Percentiles rank a stretch among this genome's conserved stretches.
Conservation (phyloP, 1,140 invertebrate genomes). For the Saccostrea glomerata region DNA sequence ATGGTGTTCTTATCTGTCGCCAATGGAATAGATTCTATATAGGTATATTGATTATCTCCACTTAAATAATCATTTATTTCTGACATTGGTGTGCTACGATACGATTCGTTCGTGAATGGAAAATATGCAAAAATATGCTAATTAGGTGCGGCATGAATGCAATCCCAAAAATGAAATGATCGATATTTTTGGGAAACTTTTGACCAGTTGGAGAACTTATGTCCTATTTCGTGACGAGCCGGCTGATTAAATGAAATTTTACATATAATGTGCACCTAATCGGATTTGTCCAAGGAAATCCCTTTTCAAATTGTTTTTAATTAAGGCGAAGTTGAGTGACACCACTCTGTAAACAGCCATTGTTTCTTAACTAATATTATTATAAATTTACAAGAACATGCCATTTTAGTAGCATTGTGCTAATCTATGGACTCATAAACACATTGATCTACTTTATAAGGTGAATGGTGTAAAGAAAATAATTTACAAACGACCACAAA, state of each 20-base stretch:
- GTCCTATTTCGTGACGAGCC: not conserved
- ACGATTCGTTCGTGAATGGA: slow-evolving; percentile 17
- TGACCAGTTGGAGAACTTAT: not conserved
- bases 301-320: slow-evolving; percentile 16
- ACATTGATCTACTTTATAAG: slow-evolving; percentile 1
- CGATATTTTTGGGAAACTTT: not conserved
- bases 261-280: not conserved
- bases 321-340: not conserved
- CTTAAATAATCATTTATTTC: slow-evolving; percentile 25
- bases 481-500: not conserved
- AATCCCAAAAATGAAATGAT: slow-evolving; percentile 2
- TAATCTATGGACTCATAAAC: slow-evolving; percentile 30
- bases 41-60: slow-evolving; percentile 25
- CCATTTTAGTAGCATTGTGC: not conserved
- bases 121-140: slow-evolving; percentile 31
- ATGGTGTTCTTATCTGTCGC: not conserved
- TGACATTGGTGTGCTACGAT: not conserved
- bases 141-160: not conserved
- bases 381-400: not conserved
- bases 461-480: slow-evolving; percentile 6
- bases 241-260: slow-evolving; percentile 14
- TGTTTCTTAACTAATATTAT: slow-evolving; percentile 15
- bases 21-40: not conserved
- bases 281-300: not conserved
- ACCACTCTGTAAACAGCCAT: not conserved